Evolutionary conservation across 1,140 invertebrate species (phyloP), one percentile per base, ranked within the genome.

Genomic region (Lanistes nyassanus): DNA sequence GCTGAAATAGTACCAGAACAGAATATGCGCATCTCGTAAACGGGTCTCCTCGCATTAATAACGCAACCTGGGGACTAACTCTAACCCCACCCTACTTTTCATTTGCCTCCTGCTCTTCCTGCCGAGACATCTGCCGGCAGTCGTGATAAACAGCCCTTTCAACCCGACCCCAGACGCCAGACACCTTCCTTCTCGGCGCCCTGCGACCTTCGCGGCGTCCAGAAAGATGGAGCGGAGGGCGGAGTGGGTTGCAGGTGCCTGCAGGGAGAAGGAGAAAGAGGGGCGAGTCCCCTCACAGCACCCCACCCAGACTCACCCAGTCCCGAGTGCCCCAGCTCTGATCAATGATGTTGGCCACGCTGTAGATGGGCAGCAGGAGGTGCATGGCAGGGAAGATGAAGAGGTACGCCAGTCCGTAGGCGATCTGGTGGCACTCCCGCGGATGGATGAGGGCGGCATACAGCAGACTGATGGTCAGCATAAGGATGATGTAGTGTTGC

Each of bases 321-420:
- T 84, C 82, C 65, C 82, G 75, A 7, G 82, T 84, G 51, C 82
- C 82, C 82, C 82, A 84, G 68, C 82, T 84, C 74, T 84, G 82
- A 65, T 84, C 82, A 5, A 84, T 76, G 34, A 82, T 84, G 65
- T 84, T 84, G 66, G 79, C 80, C 26, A 82, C 79, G 70, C 79
- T 78, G 78, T 84, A 84, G 68, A 84, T 78, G n/a, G 82, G 82
- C 53, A 84, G 76, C 23, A 84, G 74, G 3, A 84, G 77, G 69
- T 84, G 82, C 82, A 84, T 84, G 72, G 81, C 82, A 23, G 82
- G 82, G 72, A 84, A 84, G 53, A 81, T 81, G 72, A 84, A 79
- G 36, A 84, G 71, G 66, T 84, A 84, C 37, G 79, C 80, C 26
- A 82, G 51, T 11, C 81, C 81, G 70, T 82, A 81, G 34, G 76